Base-by-base conservation (phyloP, 2,113 vertebrate species). In the Amphiprion percula region DNA sequence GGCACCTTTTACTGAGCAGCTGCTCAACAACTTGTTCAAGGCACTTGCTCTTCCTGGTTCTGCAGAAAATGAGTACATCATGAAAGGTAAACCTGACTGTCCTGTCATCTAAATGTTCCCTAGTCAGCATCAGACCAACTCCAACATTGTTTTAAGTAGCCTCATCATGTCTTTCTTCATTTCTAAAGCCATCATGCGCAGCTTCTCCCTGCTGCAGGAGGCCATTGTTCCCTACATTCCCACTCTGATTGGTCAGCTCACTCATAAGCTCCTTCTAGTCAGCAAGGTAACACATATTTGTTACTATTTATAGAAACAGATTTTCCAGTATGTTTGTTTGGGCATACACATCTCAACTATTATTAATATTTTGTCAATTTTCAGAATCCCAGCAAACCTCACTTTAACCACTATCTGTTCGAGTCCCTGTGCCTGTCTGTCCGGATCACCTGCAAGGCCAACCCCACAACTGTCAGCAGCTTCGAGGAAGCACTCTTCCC, bases 381-480 rank as follows among this genome's bases (percentile, higher is more conserved):
- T 58, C 92, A 99, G 98, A 99, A 99, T 87, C 98, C 98, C 91
- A 99, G 98, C 96, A 99, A 98, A 88, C 98, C 98, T 80, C 98
- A 99, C 90, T 99, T 99, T 82, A 99, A 99, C 91, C 98, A 99
- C 94, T 99, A 99, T 88, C 95, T 99, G 95, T 99, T 99, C 77
- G 98, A 99, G 93, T 97, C 98, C 7, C 96, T 99, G 82, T 99
- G 98, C 92, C 90, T 99, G 87, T 98, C 97, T 0, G 95, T 99
- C 85, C 94, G 98, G 53, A 98, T 99, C 93, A 99, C 98, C 1
- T 99, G 98, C 93, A 98, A 97, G 87, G 95, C 97, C 44, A 98
- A 97, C 91, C 96, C 97, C 0, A 77, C 92, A 72, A 97, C 97
- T 1, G 97, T 99, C 68, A 80, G 94, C 75, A 98, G 96, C 93